A percentile compares a stretch with the other conserved stretches of the same genome.
These are phyloP conservation scores for Lasioglossum vierecki DNA, from an alignment of 2,888 invertebrate species.

Conservation along the genomic window DNA sequence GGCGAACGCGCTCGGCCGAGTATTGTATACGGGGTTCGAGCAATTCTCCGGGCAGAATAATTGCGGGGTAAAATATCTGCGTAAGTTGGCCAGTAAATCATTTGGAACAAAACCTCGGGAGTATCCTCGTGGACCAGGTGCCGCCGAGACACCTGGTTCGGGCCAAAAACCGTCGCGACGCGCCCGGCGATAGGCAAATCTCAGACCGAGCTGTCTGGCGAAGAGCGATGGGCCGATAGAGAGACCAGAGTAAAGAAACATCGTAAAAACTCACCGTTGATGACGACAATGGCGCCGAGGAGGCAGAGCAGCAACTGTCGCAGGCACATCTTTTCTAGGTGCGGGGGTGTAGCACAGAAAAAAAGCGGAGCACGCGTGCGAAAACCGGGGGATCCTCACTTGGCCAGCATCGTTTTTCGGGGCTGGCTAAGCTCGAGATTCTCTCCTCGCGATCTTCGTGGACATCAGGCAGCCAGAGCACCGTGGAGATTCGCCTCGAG, in stretches of 20 bases:
- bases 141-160: not conserved
- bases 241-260: not conserved
- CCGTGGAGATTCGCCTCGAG: constrained; percentile 19
- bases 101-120: constrained; percentile 18
- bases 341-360: constrained; percentile 39
- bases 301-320: constrained; percentile 77
- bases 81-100: constrained; percentile 41
- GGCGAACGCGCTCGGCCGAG: not conserved
- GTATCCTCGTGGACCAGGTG: not conserved
- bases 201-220: not conserved
- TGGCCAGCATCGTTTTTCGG: constrained; percentile 48
- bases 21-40: not conserved
- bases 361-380: constrained; percentile 46
- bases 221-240: not conserved
- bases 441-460: constrained; percentile 18
- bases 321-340: constrained; percentile 65
- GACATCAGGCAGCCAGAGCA: constrained; percentile 48
- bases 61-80: constrained; percentile 23
- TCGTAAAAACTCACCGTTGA: constrained; percentile 77
- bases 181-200: not conserved
- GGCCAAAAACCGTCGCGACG: not conserved
- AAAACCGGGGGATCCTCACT: constrained; percentile 42
- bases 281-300: constrained; percentile 74
- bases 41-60: constrained; percentile 8
- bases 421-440: constrained; percentile 11